Evolutionary conservation across 2,797 vertebrate species (phyloP).

Genomic region (Catostomus latipinnis): DNA sequence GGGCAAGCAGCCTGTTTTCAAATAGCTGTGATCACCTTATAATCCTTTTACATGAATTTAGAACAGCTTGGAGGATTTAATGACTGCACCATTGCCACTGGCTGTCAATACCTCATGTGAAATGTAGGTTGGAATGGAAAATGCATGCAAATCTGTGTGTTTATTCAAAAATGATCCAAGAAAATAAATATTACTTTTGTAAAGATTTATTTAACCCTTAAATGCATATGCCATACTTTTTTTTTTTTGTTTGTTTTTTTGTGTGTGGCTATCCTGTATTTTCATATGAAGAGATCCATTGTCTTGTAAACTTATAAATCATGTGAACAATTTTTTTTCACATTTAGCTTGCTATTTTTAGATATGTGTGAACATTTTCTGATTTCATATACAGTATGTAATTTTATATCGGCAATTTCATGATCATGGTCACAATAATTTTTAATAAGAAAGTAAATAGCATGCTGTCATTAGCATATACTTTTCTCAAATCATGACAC

Average conservation of each 20-base stretch:
- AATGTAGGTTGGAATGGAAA: conserved; percentile 7
- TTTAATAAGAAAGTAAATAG: too few relatives aligned
- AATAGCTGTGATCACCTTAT: conserved; percentile 44
- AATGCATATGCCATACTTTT: too few relatives aligned
- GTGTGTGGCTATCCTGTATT: neutral
- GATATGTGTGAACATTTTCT: too few relatives aligned
- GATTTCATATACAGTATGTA: too few relatives aligned
- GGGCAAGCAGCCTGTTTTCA: conserved; percentile 25
- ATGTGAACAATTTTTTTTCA: neutral
- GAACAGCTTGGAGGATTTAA: conserved; percentile 37
- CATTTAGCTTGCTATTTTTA: too few relatives aligned
- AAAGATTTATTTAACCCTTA: conserved; percentile 2
- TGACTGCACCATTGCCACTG: conserved; percentile 22
- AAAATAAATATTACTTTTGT: conserved; percentile 27
- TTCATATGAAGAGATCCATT: too few relatives aligned
- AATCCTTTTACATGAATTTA: conserved; percentile 49
- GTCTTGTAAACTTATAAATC: neutral
- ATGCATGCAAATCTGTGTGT: conserved; percentile 35
- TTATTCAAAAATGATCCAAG: conserved; percentile 29
- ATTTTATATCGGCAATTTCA: too few relatives aligned
- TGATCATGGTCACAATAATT: too few relatives aligned
- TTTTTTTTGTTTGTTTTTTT: too few relatives aligned
- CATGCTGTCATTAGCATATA: too few relatives aligned
- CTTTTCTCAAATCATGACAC: too few relatives aligned
- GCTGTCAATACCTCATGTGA: conserved; percentile 15